Conservation (phyloP, 2,113 vertebrate genomes). For the Atherinomorus stipes region DNA sequence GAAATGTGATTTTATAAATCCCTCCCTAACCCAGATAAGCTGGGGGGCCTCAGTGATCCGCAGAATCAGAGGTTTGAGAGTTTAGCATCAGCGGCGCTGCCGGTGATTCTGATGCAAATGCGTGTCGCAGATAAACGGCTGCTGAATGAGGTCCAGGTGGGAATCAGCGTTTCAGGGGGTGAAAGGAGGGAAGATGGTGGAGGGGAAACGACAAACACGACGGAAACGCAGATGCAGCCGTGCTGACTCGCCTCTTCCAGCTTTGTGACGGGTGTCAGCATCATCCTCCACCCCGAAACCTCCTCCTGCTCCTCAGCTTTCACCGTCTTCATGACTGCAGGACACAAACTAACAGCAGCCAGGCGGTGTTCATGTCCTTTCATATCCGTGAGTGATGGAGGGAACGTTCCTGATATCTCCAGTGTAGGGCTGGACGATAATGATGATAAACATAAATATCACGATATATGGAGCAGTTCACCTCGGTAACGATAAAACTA, state of each 20-base stretch:
- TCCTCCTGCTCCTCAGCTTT: conserved; percentile 27
- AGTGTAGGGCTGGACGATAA: too few species aligned
- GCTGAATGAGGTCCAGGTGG: conserved; percentile 80
- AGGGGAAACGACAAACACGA: conserved; percentile 61
- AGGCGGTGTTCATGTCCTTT: too few species aligned
- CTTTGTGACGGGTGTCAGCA: conserved; percentile 67
- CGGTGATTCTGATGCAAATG: conserved; percentile 84
- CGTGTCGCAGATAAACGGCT: conserved; percentile 75
- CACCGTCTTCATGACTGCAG: conserved; percentile 2
- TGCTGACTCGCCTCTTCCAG: conserved; percentile 73
- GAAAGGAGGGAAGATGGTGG: conserved; percentile 42
- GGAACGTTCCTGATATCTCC: too few species aligned
- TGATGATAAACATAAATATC: too few species aligned
- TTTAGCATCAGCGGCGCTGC: conserved; percentile 81
- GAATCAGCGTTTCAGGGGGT: conserved; percentile 68
- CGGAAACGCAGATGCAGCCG: conserved; percentile 68
- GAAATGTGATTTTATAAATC: conserved; percentile 82
- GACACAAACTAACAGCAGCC: too few species aligned
- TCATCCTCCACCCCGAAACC: too few species aligned
- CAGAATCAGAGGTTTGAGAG: conserved; percentile 81
- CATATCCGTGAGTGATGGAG: too few species aligned
- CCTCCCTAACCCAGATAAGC: conserved; percentile 82
- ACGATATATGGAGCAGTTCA: too few species aligned
- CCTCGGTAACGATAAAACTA: too few species aligned
- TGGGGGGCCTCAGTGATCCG: conserved; percentile 78